These are phyloP conservation scores for Xiphias gladius DNA, from an alignment of 2,113 vertebrate species.

Conservation along the genomic window DNA sequence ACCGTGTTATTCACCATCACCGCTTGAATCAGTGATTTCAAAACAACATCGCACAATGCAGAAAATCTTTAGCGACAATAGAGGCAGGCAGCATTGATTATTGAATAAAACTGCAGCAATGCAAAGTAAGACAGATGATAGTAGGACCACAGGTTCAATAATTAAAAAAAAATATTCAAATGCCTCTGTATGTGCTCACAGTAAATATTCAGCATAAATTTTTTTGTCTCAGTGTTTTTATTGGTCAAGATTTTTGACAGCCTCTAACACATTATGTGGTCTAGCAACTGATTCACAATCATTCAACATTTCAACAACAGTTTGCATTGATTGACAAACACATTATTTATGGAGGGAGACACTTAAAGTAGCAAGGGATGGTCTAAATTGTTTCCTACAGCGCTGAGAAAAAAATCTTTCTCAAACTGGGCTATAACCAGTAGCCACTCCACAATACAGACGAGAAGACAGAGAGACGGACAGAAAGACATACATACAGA, in stretches of 20 bases:
- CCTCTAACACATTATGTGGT: slow-evolving; percentile 58
- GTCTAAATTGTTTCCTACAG: slow-evolving; percentile 69
- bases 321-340: slow-evolving; percentile 66
- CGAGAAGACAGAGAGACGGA: slow-evolving; percentile 43
- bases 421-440: slow-evolving; percentile 52
- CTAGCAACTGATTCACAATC: slow-evolving; percentile 64
- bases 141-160: slow-evolving; percentile 63
- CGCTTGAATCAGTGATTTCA: slow-evolving; percentile 29
- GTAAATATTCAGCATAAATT: slow-evolving; percentile 74
- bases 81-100: slow-evolving; percentile 75
- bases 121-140: slow-evolving; percentile 66
- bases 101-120: slow-evolving; percentile 68
- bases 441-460: slow-evolving; percentile 61
- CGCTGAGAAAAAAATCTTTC: slow-evolving; percentile 52
- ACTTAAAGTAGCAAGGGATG: slow-evolving; percentile 60
- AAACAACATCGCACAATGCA: slow-evolving; percentile 61
- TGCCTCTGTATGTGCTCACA: slow-evolving; percentile 73
- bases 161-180: slow-evolving; percentile 55
- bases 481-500: slow-evolving; percentile 50
- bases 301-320: slow-evolving; percentile 67
- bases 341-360: slow-evolving; percentile 62
- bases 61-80: slow-evolving; percentile 62
- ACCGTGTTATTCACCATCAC: slow-evolving; percentile 36
- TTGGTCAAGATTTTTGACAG: slow-evolving; percentile 59
- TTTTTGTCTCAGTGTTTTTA: slow-evolving; percentile 63